Conservation (phyloP, 2,888 invertebrate species). For the Tetranychus piercei region DNA sequence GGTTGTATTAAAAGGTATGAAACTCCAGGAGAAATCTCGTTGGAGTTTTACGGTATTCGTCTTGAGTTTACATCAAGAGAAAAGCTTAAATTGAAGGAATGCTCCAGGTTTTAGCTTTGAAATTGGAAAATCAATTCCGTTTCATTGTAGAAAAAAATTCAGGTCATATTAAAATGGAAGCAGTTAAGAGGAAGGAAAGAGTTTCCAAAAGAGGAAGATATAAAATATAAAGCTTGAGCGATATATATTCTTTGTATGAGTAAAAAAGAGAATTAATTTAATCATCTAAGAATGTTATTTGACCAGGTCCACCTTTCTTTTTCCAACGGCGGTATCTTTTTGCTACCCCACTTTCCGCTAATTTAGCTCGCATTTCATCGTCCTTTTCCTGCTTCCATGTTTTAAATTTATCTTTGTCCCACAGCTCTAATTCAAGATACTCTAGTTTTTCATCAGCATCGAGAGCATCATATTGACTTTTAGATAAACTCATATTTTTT, state of each 20-base stretch:
- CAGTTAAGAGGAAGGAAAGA: slow-evolving; percentile 23
- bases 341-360: slow-evolving; percentile 67
- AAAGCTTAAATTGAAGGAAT: slow-evolving; percentile 77
- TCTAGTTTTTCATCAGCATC: slow-evolving; percentile 55
- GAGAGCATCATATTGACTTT: slow-evolving; percentile 39
- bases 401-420: slow-evolving; percentile 59
- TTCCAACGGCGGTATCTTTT: slow-evolving; percentile 74
- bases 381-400: slow-evolving; percentile 64
- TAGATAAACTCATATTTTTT: slow-evolving; percentile 44
- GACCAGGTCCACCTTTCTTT: slow-evolving; percentile 68
- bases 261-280: slow-evolving; percentile 18
- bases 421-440: slow-evolving; percentile 53
- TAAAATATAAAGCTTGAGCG: too few relatives aligned
- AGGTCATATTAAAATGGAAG: slow-evolving; percentile 55
- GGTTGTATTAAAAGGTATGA: slow-evolving; percentile 51
- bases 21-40: slow-evolving; percentile 54
- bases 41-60: slow-evolving; percentile 62
- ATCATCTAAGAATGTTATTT: slow-evolving; percentile 70
- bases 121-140: slow-evolving; percentile 59
- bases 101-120: slow-evolving; percentile 67
- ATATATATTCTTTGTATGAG: too few relatives aligned
- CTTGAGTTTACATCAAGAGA: slow-evolving; percentile 58
- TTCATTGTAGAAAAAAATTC: slow-evolving; percentile 45
- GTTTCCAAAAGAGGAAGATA: too few relatives aligned
- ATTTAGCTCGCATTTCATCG: slow-evolving; percentile 59